Evolutionary conservation across 2,113 vertebrate genomes (phyloP).

Genomic region (Lathamus discolor): DNA sequence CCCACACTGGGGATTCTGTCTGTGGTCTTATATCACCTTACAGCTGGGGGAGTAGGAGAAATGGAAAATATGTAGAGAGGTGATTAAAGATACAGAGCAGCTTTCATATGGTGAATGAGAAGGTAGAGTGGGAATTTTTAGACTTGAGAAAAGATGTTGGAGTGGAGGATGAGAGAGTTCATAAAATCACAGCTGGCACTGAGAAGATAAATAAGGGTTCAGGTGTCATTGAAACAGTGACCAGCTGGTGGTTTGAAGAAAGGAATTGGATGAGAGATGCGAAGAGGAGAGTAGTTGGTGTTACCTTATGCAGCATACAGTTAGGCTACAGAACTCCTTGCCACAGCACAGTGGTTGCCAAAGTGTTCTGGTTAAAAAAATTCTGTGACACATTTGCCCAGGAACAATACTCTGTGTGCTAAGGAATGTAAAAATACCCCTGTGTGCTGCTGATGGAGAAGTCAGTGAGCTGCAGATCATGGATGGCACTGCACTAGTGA

Average conservation of each 20-base stretch:
- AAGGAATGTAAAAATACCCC: background rate
- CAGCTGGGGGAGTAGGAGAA: background rate
- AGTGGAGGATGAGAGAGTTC: background rate
- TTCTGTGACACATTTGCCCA: background rate
- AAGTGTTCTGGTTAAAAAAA: background rate
- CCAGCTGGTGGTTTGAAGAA: background rate
- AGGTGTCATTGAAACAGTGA: background rate
- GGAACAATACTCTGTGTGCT: background rate
- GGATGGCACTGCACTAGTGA: background rate
- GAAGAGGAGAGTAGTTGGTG: background rate
- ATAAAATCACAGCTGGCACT: background rate
- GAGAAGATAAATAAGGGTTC: background rate
- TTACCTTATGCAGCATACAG: background rate
- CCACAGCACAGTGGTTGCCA: background rate
- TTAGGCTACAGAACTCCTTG: background rate
- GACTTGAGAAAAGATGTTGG: background rate
- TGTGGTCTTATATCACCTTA: background rate
- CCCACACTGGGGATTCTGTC: background rate
- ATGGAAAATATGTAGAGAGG: background rate
- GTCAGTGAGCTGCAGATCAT: background rate
- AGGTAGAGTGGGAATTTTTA: background rate
- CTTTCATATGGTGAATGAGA: background rate
- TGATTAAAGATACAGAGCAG: background rate
- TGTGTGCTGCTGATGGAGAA: background rate
- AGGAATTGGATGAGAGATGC: background rate